Evolutionary conservation across 2,888 invertebrate species (phyloP).

Genomic region (Athripsodes cinereus): DNA sequence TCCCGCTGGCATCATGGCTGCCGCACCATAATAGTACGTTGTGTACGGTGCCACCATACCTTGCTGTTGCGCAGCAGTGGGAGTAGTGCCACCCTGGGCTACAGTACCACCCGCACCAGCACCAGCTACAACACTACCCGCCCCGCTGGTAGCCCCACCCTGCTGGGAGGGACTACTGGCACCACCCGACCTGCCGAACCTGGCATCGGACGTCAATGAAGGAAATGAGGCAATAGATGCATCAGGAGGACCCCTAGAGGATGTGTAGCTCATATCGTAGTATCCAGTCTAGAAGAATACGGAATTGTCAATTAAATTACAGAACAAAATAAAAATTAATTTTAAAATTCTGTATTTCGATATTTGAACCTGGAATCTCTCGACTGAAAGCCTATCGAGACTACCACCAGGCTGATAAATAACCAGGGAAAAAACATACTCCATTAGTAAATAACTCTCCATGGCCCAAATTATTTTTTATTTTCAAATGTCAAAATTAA

Average conservation of each 20-base stretch:
- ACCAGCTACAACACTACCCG: slow-evolving; percentile 40
- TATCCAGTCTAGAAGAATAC: slow-evolving; percentile 39
- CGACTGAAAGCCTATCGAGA: no score
- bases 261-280: slow-evolving; percentile 45
- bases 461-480: no score
- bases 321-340: no score
- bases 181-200: slow-evolving; percentile 37
- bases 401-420: no score
- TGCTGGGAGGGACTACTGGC: slow-evolving; percentile 48
- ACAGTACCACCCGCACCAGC: slow-evolving; percentile 40
- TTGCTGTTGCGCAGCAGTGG: slow-evolving; percentile 44
- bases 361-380: no score
- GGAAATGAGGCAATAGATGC: slow-evolving; percentile 22
- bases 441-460: no score
- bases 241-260: slow-evolving; percentile 32
- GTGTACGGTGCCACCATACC: slow-evolving; percentile 51
- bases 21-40: slow-evolving; percentile 63
- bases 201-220: slow-evolving; percentile 30
- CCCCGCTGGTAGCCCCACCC: slow-evolving; percentile 34
- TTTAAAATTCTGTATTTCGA: no score
- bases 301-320: not conserved
- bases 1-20: slow-evolving; percentile 62
- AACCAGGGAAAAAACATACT: no score
- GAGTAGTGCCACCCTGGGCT: slow-evolving; percentile 35
- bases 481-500: no score